Conservation (phyloP, 30 jellyfish, hydroid and myxozoan genomes). For the Nemopilema nomurai region DNA sequence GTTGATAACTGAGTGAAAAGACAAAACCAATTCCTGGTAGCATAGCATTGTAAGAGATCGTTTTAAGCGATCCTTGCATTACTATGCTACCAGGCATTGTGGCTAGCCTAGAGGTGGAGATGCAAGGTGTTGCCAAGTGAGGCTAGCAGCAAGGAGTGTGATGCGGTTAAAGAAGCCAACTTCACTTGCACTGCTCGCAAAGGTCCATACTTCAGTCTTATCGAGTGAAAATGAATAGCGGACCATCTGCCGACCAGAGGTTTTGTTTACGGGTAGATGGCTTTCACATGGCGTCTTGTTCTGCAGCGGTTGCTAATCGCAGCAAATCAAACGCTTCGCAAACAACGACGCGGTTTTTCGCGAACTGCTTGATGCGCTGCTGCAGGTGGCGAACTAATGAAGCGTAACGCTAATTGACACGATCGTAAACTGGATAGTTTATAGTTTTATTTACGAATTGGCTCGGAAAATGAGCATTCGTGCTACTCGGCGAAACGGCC, state of each 20-base stretch:
- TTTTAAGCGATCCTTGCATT: slow-evolving; percentile 74
- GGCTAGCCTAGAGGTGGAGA: background rate
- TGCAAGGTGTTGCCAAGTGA: background rate
- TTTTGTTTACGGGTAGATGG: background rate
- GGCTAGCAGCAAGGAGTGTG: background rate
- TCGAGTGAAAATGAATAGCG: background rate
- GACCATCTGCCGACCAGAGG: background rate
- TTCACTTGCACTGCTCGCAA: background rate
- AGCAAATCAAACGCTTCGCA: background rate
- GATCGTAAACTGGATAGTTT: slow-evolving; percentile 20
- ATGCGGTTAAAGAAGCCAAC: background rate
- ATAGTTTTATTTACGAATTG: background rate
- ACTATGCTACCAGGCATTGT: slow-evolving; percentile 80
- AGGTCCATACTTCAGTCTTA: background rate
- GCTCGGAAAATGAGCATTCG: background rate
- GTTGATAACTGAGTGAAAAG: slow-evolving; percentile 6
- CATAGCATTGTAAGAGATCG: slow-evolving; percentile 99
- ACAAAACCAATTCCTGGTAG: slow-evolving; percentile 79
- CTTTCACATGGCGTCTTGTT: background rate
- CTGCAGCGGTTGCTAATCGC: background rate
- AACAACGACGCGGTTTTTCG: slow-evolving; percentile 51
- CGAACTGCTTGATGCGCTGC: slow-evolving; percentile 37
- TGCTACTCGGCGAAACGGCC: background rate
- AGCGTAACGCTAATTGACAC: slow-evolving; percentile 35
- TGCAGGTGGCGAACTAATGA: slow-evolving; percentile 52